A percentile compares a stretch with the other conserved stretches of the same genome.
Evolutionary conservation across 1,140 invertebrate genomes (phyloP).

Genomic region (Pinna nobilis): DNA sequence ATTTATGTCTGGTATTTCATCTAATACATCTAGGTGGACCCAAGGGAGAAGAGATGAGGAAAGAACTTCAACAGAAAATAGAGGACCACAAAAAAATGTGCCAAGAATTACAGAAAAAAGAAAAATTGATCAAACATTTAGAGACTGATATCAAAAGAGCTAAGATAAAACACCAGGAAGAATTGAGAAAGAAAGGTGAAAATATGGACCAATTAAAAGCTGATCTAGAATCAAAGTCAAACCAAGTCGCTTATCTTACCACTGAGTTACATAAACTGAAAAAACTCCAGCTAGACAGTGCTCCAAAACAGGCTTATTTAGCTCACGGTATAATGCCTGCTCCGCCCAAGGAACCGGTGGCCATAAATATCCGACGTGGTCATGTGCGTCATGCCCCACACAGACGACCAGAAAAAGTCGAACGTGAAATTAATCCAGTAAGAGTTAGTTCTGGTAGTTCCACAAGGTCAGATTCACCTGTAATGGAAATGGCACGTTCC

Average conservation of each 20-base stretch:
- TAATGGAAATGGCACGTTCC: conserved; percentile 32
- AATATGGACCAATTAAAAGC: conserved; percentile 52
- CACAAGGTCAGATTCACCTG: conserved; percentile 36
- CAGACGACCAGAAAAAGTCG: conserved; percentile 12
- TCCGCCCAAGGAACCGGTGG: conserved; percentile 34
- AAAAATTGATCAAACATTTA: conserved; percentile 33
- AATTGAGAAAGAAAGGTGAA: conserved; percentile 45
- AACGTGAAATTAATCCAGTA: conserved; percentile 28
- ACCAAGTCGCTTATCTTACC: conserved; percentile 66
- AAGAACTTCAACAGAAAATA: conserved; percentile 17
- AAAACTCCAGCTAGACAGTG: conserved; percentile 46
- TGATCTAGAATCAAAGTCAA: conserved; percentile 64
- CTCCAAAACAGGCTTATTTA: conserved; percentile 30
- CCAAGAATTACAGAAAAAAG: conserved; percentile 26
- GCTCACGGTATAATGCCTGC: conserved; percentile 21
- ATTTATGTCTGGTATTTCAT: neutral
- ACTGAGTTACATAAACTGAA: conserved; percentile 65
- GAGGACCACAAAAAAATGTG: conserved; percentile 24
- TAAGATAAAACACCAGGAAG: conserved; percentile 47
- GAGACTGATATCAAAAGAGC: conserved; percentile 28
- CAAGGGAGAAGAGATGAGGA: conserved; percentile 32
- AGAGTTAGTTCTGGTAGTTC: conserved; percentile 35
- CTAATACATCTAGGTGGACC: too few species aligned
- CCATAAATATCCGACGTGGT: conserved; percentile 34
- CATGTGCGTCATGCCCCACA: conserved; percentile 17